Evolutionary conservation across 2,797 vertebrate genomes (phyloP), one percentile per base, ranked within the genome.

Genomic region (Oophaga sylvatica): DNA sequence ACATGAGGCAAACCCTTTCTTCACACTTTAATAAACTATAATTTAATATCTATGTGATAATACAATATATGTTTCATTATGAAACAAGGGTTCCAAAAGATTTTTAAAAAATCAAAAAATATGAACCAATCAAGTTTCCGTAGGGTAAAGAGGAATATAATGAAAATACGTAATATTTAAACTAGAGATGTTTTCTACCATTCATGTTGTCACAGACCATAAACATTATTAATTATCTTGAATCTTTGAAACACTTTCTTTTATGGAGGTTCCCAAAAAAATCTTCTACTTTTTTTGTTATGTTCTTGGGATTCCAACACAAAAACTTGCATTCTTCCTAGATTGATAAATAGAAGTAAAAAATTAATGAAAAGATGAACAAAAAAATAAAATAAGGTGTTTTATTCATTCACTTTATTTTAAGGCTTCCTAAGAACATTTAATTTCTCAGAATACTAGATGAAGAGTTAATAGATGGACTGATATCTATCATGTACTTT

Each of bases 31-130:
- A 5, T 15, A 63, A 15, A n/a, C 45, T 77, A 1, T 22, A 77
- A 56, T 26, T 0, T n/a, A 53, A 56, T 26, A 56, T 22, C 16
- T 1, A 77, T 29, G 41, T 63, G n/a, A 63, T 1, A 8, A 22
- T 20, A 63, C 13, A 62, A 35, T 62, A 26, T n/a, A 45, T 65
- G 80, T 67, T 81, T 81, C 80, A 81, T 22, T 65, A 81, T 81
- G 80, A 81, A 81, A 81, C 80, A 81, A n/a, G 26, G 7, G 8
- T 22, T 62, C 35, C 16, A 31, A 78, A 29, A 80, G 16, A 31
- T 60, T 60, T 62, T 8, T 57, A 10, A 59, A 60, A 60, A 31
- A 62, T 20, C 16, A 0, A 60, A 59, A 9, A 59, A 31, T 20
- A 78, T 16, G 7, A 48, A 9, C 0, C 12, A 31, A 6, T 29